A percentile compares a stretch with the other conserved stretches of the same genome.
phyloP scores from a whole-genome alignment of 2,797 vertebrate species.

The Phrynocephalus vlangalii region DNA sequence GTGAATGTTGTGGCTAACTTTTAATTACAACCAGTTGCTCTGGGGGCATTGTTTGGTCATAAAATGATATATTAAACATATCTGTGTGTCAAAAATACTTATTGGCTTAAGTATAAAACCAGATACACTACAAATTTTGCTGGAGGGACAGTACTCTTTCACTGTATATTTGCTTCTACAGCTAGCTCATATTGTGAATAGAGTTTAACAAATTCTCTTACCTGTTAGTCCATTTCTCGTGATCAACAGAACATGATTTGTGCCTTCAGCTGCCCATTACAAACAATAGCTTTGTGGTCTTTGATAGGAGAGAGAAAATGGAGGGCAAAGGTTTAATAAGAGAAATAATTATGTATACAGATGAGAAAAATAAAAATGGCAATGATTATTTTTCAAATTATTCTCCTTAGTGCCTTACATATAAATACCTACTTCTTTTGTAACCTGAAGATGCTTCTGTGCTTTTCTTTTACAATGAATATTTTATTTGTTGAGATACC shows the following conservation, averaged over 20 bases:
- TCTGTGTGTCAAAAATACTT: background rate
- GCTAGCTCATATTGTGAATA: slow-evolving; percentile 19
- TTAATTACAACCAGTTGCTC: background rate
- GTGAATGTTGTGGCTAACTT: background rate
- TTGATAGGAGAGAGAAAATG: slow-evolving; percentile 4
- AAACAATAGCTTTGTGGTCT: slow-evolving; percentile 1
- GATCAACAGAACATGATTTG: background rate
- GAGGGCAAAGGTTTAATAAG: slow-evolving; percentile 24
- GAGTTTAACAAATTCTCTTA: slow-evolving; percentile 3
- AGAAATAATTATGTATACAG: slow-evolving; percentile 23
- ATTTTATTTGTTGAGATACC: background rate
- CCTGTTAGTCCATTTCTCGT: background rate
- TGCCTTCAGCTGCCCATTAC: slow-evolving; percentile 38
- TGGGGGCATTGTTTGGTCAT: background rate
- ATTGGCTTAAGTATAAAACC: background rate
- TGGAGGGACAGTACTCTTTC: slow-evolving; percentile 46
- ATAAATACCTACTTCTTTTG: background rate
- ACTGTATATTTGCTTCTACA: slow-evolving; percentile 31
- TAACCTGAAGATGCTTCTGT: slow-evolving; percentile 10
- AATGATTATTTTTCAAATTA: slow-evolving; percentile 21
- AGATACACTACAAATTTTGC: slow-evolving; percentile 46
- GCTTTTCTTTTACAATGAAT: background rate
- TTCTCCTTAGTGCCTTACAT: background rate
- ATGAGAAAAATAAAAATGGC: background rate
- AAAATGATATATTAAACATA: background rate